Base-by-base conservation (phyloP, 2,797 vertebrate genomes). In the Leuciscus waleckii region DNA sequence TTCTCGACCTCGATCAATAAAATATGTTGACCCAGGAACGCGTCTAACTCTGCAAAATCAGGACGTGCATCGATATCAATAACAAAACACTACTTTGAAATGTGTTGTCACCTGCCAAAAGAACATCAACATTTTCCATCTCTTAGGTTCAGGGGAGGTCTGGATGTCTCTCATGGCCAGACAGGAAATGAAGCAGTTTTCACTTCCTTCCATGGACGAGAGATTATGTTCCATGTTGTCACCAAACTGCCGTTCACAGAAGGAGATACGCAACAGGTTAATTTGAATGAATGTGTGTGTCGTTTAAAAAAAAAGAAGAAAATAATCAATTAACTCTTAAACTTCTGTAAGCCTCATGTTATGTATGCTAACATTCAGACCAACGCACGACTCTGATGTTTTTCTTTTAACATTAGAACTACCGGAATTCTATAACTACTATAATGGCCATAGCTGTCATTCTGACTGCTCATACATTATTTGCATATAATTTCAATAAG, bases 151-250 rank as follows among this genome's bases (percentile, higher is more conserved):
- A 95, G 96, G 86, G 97, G 97, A 86, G 97, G 97, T 81, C 92
- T 98, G 89, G 97, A 98, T 67, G 96, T 98, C 78, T 97, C 94
- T 90, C 95, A 96, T 81, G 97, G 96, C 74, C 97, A 98, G 90
- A 98, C 97, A 1, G 97, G 97, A 93, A 95, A 92, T 5, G 96
- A 98, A 85, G 95, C 97, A 0, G 91, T 98, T 89, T 96, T 95
- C 86, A 97, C 97, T 81, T 96, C 95, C 83, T 98, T 97, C 92
- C 95, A 93, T 2, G 96, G 96, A 1, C 96, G 96, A 90, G 96
- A 98, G 92, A 95, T 98, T 87, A 98, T 98, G 96, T 98, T 98
- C 89, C 97, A 98, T n/a, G 96, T 98, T 1, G 95, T 96, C 86
- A 98, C 97, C 13, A 98, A 97, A 90, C 94, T 98, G 86, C 97